Evolutionary conservation across 64 coral and sea anemone genomes (phyloP).

Genomic region (Dendrophyllia cribrosa): DNA sequence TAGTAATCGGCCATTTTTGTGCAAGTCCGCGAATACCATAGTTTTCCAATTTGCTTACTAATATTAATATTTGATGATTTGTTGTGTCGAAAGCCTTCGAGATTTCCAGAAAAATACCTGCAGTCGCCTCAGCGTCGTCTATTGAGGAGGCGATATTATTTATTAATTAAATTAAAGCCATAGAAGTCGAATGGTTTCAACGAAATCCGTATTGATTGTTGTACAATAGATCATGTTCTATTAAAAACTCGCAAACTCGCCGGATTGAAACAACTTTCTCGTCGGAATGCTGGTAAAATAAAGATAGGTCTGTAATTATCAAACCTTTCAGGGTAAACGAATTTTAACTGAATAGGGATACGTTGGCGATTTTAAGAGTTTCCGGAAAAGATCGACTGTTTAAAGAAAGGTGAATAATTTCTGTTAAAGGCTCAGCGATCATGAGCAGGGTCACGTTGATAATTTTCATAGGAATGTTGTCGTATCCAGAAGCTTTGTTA

Average conservation of each 20-base stretch:
- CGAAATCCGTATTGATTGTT: slow-evolving; percentile 6
- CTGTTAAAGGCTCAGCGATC: neutral
- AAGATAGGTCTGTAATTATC: neutral
- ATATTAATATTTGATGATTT: neutral
- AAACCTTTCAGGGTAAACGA: neutral
- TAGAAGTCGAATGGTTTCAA: neutral
- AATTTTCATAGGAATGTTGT: slow-evolving; percentile 38
- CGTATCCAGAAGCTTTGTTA: slow-evolving; percentile 26
- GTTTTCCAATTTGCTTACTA: too few relatives aligned
- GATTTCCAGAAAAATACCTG: neutral
- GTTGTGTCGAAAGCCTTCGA: neutral
- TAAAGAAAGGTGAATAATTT: neutral
- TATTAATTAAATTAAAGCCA: slow-evolving; percentile 8
- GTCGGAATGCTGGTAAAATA: neutral
- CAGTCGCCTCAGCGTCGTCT: neutral
- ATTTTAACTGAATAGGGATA: neutral
- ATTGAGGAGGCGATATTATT: slow-evolving; percentile 11
- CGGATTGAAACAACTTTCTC: neutral
- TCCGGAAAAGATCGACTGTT: neutral
- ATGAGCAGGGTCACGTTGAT: neutral
- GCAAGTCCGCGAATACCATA: too few relatives aligned
- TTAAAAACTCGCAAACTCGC: neutral
- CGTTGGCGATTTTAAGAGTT: neutral
- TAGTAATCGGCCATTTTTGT: too few relatives aligned
- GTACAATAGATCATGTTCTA: neutral